Evolutionary conservation across 2,888 invertebrate species (phyloP), one percentile per base, ranked within the genome.

Genomic region (Trissoscelio sp.): DNA sequence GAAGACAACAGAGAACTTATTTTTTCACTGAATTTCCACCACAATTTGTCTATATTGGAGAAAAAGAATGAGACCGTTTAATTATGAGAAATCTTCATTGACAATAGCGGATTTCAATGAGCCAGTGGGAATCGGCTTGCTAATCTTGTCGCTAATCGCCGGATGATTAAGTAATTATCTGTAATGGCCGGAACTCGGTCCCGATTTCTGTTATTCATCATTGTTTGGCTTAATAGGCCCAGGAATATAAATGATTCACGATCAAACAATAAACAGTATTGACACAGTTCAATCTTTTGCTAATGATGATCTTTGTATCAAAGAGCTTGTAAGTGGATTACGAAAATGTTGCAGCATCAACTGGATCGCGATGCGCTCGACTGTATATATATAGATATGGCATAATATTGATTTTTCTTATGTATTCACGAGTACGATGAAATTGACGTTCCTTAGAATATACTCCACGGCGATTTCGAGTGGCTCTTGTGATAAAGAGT

Each of bases 361-460:
- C 57, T 34, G 20, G 11, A 34, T 57, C 55, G 22, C 3, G 37
- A 48, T 34, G 53, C 57, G 6, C 34, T 58, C 11, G 2, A 48
- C 22, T 11, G 7, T 37, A 11, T 58, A 48, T 62, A 46, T 46
- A 69, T 34, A 58, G 44, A 44, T 55, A 51, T 51, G 57, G 16
- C 46, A 42, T 57, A 37, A 78, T 78, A 78, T 78, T 70, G 78
- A 78, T 78, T 70, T 79, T 77, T 72, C 70, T 72, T 70, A 79
- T 72, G 66, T 57, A 79, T 79, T 79, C 78, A 72, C 48, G 20
- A 58, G 72, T 69, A 24, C 64, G 78, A 51, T 64, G 57, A 62
- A 78, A 78, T 72, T 72, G 78, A 66, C 72, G 78, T 57, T 79
- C 58, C 77, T 77, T 77, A 46, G 77, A 67, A 78, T 64, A 70